Base-by-base conservation (phyloP, 2,888 invertebrate species). In the Bruchidius siliquastri region DNA sequence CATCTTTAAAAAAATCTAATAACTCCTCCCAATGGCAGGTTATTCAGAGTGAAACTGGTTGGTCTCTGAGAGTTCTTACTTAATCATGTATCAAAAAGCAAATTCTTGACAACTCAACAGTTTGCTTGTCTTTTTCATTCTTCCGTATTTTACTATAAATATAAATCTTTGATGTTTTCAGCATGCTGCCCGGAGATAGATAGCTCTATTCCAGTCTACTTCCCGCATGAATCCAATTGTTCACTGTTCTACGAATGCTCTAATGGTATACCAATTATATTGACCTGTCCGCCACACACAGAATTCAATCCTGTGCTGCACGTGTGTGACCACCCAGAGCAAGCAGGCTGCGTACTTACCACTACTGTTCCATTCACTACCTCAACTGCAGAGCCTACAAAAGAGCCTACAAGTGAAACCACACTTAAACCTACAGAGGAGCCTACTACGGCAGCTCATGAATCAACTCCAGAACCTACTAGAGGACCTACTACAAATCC, bases 211-310 rank as follows among this genome's bases (percentile, higher is more conserved):
- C 22, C 71, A 3, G 21, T 67, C 18, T 74, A 73, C 18, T n/a
- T 68, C n/a, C 69, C 71, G 20, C 22, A 73, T 20, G 67, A 69
- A 10, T 32, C 72, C 18, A 71, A 74, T 66, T 76, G 76, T 72
- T 49, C 71, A 13, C 74, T 71, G 21, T 76, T 75, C 70, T 76
- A 74, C 67, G 72, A 74, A 67, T 76, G 76, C 66, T 74, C 76
- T 10, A 75, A 75, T 70, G 75, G 75, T 10, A 20, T 68, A 6
- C 72, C 75, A 18, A 20, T 71, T 67, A 18, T 72, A 22, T 22
- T 32, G 21, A 71, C 30, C 10, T 75, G 75, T 32, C 67, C 72
- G n/a, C 8, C 20, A 20, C 22, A 20, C 32, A 22, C 73, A 13
- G 72, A 75, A 21, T 75, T 75, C 32, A 75, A 75, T 70, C 67